Evolutionary conservation across 2,888 invertebrate species (phyloP), one percentile per base, ranked within the genome.

Genomic region (Gastracanthus pulcherrimus): DNA sequence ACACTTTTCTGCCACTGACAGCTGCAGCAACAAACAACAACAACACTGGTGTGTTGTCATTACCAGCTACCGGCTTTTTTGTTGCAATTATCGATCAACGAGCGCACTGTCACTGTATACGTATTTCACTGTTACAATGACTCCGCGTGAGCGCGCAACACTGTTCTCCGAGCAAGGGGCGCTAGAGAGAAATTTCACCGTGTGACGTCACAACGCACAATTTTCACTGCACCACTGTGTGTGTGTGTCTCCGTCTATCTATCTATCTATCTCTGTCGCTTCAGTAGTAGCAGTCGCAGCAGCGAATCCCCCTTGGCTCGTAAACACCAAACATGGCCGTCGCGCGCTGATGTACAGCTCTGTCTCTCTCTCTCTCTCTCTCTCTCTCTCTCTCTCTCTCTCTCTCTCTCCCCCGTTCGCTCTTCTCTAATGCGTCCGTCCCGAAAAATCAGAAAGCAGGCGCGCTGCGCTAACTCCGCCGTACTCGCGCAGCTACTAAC

Each of bases 241-340:
- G 36, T 51, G 36, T 67, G n/a, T 55, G 6, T 75, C 66, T 76
- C 36, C 11, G 48, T 74, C 34, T 34, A 38, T 64, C 45, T 16
- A 7, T n/a, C 64, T 66, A 2, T 58, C 62, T 70, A 2, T 70
- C 64, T 66, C 41, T 9, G n/a, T 67, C 29, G n/a, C 41, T n/a
- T n/a, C n/a, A n/a, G n/a, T n/a, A n/a, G n/a, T n/a, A n/a, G n/a
- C n/a, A 36, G 38, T 16, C 29, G 76, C 74, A 80, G 23, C 38
- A 45, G 69, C 55, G 38, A 82, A 78, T 80, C 74, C 77, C 74
- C 90, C 90, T 89, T 88, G 88, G 87, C 89, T 87, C 90, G 90
- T 91, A 91, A 91, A 91, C 91, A 91, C 91, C 91, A 91, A 91
- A 91, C 91, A 91, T 91, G 91, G 91, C 91, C 88, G 91, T 90